A percentile compares a stretch with the other conserved stretches of the same genome.
phyloP scores from a whole-genome alignment of 1,140 invertebrate genomes.

The Temnothorax curvispinosus region DNA sequence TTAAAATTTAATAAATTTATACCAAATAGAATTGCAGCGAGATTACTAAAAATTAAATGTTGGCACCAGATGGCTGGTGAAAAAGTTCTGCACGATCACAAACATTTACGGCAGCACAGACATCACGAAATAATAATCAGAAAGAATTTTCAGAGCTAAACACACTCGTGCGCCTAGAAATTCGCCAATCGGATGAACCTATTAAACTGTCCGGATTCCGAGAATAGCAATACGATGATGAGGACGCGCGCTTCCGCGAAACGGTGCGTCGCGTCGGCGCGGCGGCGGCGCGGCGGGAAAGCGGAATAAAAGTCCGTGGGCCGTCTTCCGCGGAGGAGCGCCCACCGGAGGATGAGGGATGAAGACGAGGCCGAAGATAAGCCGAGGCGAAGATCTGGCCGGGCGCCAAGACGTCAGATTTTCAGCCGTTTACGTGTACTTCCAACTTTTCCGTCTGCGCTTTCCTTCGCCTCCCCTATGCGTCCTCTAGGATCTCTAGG shows the following conservation, averaged over 20 bases:
- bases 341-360: constrained; percentile 63
- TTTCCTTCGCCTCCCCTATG: constrained; percentile 59
- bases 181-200: background rate
- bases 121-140: constrained; percentile 44
- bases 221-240: constrained; percentile 32
- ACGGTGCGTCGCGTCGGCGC: background rate
- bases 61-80: background rate
- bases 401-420: constrained; percentile 71
- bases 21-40: background rate
- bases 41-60: background rate
- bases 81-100: background rate
- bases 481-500: constrained; percentile 72
- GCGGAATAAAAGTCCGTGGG: constrained; percentile 54
- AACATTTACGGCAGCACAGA: constrained; percentile 1
- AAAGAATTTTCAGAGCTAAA: constrained; percentile 6
- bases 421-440: constrained; percentile 77
- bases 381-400: constrained; percentile 70
- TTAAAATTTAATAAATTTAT: background rate
- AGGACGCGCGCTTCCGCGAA: constrained; percentile 37
- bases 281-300: background rate
- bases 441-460: constrained; percentile 70
- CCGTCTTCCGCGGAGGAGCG: constrained; percentile 60
- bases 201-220: constrained; percentile 11
- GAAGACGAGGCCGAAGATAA: constrained; percentile 69
- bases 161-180: background rate